phyloP scores from a whole-genome alignment of 2,797 vertebrate species.

The Pantherophis vulpinus region DNA sequence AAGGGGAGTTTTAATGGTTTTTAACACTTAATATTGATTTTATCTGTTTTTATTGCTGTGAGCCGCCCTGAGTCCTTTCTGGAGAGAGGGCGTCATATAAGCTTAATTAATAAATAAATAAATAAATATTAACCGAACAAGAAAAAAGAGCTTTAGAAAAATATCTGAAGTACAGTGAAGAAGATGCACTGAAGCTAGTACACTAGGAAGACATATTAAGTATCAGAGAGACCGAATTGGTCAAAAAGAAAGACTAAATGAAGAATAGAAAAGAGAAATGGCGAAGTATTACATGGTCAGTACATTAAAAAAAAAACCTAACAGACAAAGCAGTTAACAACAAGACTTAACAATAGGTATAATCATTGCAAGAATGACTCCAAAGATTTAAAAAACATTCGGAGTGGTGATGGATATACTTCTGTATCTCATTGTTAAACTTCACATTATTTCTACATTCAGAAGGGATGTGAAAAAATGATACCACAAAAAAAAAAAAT shows the following conservation, averaged over 20 bases:
- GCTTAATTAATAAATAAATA: too few relatives aligned
- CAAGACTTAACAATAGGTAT: neutral
- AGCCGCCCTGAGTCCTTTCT: too few relatives aligned
- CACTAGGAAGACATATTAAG: neutral
- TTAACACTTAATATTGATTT: too few relatives aligned
- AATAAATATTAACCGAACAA: neutral
- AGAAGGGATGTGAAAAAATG: neutral
- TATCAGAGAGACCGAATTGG: neutral
- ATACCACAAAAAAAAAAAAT: neutral
- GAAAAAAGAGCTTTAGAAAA: neutral
- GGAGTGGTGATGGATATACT: neutral
- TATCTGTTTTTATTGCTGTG: too few relatives aligned
- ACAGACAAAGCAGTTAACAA: neutral
- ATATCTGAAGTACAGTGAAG: neutral
- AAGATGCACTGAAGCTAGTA: neutral
- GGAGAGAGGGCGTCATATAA: too few relatives aligned
- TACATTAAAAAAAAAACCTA: neutral
- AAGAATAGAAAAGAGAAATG: neutral
- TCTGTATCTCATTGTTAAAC: neutral
- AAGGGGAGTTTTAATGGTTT: too few relatives aligned
- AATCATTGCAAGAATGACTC: neutral
- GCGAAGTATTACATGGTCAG: neutral
- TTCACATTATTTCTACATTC: neutral
- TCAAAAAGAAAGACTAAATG: neutral
- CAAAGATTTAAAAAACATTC: neutral